phyloP scores from a whole-genome alignment of 1,140 invertebrate genomes.

The Sycobia sp. region DNA sequence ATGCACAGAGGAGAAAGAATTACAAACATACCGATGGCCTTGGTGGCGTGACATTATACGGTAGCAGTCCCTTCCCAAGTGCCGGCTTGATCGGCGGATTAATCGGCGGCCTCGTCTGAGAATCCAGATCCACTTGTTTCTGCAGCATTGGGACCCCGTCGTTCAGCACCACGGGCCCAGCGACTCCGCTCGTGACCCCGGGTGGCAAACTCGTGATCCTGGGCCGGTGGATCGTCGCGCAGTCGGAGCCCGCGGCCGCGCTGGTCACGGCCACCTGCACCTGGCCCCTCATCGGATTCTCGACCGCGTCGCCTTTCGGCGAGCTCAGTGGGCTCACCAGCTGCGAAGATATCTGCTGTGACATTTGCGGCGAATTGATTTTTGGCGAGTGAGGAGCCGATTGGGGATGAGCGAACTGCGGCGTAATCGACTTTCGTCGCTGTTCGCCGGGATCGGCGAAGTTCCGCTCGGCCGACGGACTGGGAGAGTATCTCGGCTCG shows the following conservation, averaged over 20 bases:
- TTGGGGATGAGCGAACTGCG: conserved; percentile 1
- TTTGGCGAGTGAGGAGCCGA: conserved; percentile 9
- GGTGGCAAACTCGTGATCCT: conserved; percentile 57
- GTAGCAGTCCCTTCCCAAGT: conserved; percentile 75
- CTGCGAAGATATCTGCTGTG: conserved; percentile 4
- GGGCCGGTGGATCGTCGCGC: conserved; percentile 42
- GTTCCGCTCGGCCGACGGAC: conserved; percentile 10
- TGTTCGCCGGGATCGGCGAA: not conserved
- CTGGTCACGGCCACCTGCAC: conserved; percentile 50
- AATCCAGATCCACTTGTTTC: conserved; percentile 45
- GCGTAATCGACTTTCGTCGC: not conserved
- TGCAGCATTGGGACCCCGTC: conserved; percentile 52
- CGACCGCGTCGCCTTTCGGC: conserved; percentile 32
- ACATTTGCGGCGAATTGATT: not conserved
- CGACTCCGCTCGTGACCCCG: conserved; percentile 59
- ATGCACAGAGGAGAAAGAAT: too few relatives aligned
- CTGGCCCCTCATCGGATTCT: conserved; percentile 43
- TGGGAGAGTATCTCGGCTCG: conserved; percentile 19
- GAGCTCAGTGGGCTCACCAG: conserved; percentile 37
- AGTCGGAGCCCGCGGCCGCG: conserved; percentile 35
- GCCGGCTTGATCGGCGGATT: conserved; percentile 53
- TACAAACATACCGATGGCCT: conserved; percentile 67
- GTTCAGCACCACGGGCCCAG: conserved; percentile 55
- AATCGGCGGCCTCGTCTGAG: conserved; percentile 43
- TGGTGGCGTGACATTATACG: conserved; percentile 87